These are phyloP conservation scores for Xiphydria camelus DNA, from an alignment of 2,888 invertebrate species.

Conservation along the genomic window DNA sequence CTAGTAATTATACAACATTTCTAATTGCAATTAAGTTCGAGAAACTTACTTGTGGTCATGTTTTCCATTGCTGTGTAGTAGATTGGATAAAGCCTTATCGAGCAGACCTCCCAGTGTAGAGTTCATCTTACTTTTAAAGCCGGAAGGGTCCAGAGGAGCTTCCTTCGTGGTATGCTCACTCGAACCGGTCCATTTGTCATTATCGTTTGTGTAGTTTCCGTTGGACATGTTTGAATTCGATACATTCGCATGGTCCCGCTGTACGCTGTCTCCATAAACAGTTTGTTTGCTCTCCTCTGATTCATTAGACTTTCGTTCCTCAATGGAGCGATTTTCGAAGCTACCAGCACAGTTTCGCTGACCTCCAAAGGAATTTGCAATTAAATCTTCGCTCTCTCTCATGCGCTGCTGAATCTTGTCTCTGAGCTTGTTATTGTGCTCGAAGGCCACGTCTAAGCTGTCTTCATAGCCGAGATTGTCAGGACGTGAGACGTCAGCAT, in stretches of 20 bases:
- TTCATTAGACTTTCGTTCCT: too few species aligned
- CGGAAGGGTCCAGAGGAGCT: conserved; percentile 28
- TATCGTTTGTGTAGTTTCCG: conserved; percentile 19
- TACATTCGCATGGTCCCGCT: conserved; percentile 6
- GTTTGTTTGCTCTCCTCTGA: not conserved
- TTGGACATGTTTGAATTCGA: conserved; percentile 22
- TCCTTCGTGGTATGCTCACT: conserved; percentile 16
- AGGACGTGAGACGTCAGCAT: conserved; percentile 29
- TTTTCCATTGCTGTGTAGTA: conserved; percentile 50
- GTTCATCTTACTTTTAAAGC: conserved; percentile 39
- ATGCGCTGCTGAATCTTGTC: conserved; percentile 55
- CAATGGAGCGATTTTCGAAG: conserved; percentile 5
- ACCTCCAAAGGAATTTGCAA: conserved; percentile 44
- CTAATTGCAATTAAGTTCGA: not conserved
- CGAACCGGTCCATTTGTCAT: conserved; percentile 14
- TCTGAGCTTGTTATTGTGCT: conserved; percentile 53
- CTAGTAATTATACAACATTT: too few species aligned
- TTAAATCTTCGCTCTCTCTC: conserved; percentile 52
- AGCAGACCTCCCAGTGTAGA: conserved; percentile 41
- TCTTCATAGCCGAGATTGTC: conserved; percentile 53
- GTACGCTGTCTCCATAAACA: conserved; percentile 1
- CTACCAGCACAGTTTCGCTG: conserved; percentile 30
- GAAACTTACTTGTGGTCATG: conserved; percentile 53
- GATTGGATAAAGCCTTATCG: conserved; percentile 48
- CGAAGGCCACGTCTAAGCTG: conserved; percentile 53